Percentiles rank a stretch among this genome's conserved stretches.
Evolutionary conservation across 2,797 vertebrate genomes (phyloP).

Genomic region (Antennarius maculatus): DNA sequence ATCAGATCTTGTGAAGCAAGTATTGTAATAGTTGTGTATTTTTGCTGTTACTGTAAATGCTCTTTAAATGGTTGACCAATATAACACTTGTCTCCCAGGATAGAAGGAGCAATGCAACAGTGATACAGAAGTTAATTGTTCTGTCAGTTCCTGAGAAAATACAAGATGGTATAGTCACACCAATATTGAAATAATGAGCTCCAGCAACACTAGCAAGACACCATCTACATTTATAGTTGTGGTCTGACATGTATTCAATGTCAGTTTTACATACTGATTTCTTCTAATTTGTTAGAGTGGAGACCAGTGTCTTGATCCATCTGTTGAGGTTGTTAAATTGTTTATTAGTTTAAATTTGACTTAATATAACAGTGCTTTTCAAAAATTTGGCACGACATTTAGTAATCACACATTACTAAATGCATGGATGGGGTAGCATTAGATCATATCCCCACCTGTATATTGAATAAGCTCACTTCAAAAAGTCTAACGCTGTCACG

Average conservation of each 20-base stretch:
- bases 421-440: no score
- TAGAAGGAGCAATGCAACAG: conserved; percentile 28
- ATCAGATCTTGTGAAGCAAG: conserved; percentile 56
- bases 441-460: no score
- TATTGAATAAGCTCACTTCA: no score
- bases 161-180: conserved; percentile 19
- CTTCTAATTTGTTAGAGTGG: no score
- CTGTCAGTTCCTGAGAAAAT: conserved; percentile 39
- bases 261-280: conserved; percentile 16
- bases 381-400: no score
- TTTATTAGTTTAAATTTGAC: no score
- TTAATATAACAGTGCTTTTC: no score
- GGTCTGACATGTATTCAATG: conserved; percentile 10
- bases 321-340: no score
- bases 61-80: conserved; percentile 41
- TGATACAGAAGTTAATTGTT: conserved; percentile 60
- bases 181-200: conserved; percentile 23
- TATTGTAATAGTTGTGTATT: conserved; percentile 59
- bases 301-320: background rate
- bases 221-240: background rate
- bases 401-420: no score
- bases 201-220: conserved; percentile 8
- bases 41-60: conserved; percentile 63
- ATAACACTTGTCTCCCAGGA: conserved; percentile 39
- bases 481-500: no score